Percentiles rank a stretch among this genome's conserved stretches.
Evolutionary conservation across 2,113 vertebrate species (phyloP).

Genomic region (Sigmodon hispidus): DNA sequence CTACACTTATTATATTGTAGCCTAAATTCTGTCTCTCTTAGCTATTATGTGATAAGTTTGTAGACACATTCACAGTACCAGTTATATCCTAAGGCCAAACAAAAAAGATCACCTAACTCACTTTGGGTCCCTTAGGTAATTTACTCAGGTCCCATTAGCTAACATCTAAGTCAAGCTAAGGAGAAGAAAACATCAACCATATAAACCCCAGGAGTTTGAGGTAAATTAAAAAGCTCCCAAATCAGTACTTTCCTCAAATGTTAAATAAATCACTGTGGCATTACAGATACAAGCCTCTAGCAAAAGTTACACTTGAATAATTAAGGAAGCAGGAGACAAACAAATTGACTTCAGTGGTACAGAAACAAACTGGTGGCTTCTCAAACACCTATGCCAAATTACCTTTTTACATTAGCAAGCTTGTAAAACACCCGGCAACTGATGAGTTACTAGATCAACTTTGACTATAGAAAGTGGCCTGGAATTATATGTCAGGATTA

Average conservation of each 20-base stretch:
- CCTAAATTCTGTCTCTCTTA: conserved; percentile 47
- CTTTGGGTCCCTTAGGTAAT: conserved; percentile 52
- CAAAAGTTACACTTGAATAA: conserved; percentile 75
- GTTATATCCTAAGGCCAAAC: conserved; percentile 62
- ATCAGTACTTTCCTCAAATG: conserved; percentile 72
- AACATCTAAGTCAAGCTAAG: conserved; percentile 65
- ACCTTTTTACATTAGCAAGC: conserved; percentile 68
- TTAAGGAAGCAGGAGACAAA: conserved; percentile 73
- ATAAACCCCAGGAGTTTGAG: conserved; percentile 60
- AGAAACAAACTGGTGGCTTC: conserved; percentile 67
- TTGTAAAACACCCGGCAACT: conserved; percentile 47
- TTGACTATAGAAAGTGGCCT: conserved; percentile 54
- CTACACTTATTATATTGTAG: conserved; percentile 38
- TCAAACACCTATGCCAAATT: conserved; percentile 54
- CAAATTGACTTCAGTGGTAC: conserved; percentile 60
- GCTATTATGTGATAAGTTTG: conserved; percentile 26
- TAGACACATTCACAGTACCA: conserved; percentile 11
- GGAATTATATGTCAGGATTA: conserved; percentile 27
- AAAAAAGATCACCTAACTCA: conserved; percentile 58
- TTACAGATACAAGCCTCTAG: conserved; percentile 73
- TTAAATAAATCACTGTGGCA: conserved; percentile 77
- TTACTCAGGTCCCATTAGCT: conserved; percentile 58
- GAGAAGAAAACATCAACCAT: conserved; percentile 61
- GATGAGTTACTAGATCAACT: conserved; percentile 51
- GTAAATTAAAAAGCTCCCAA: conserved; percentile 65